A percentile compares a stretch with the other conserved stretches of the same genome.
These are phyloP conservation scores for Crax fasciolata DNA, from an alignment of 2,797 vertebrate genomes.

Conservation along the genomic window DNA sequence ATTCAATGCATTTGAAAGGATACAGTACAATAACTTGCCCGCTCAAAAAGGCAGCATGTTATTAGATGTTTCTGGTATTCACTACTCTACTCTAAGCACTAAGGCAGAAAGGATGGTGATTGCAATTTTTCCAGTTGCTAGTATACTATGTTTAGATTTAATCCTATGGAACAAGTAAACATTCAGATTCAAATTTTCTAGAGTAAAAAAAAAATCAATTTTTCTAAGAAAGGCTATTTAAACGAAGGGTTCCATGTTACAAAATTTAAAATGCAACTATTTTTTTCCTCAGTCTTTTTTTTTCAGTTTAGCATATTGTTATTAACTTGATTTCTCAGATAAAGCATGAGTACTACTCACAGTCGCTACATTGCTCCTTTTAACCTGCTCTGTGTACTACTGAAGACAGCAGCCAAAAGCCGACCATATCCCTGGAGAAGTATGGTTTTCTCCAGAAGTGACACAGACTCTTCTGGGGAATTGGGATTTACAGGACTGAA, in stretches of 20 bases:
- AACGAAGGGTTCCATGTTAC: neutral
- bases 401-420: constrained; percentile 1
- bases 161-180: neutral
- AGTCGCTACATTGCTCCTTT: neutral
- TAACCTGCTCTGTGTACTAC: neutral
- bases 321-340: neutral
- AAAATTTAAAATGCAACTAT: neutral
- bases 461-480: neutral
- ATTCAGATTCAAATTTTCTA: neutral
- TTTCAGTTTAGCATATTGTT: neutral
- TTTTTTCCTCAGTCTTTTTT: neutral
- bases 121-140: neutral
- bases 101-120: neutral
- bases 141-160: neutral
- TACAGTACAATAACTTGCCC: neutral
- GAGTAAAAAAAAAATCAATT: neutral
- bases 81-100: neutral
- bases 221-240: neutral
- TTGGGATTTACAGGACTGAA: neutral
- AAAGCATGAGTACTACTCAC: neutral
- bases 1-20: neutral
- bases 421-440: neutral
- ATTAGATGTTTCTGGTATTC: neutral
- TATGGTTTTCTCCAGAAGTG: neutral
- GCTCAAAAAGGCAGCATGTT: neutral